Conservation (phyloP, 1,140 invertebrate species). For the Cherax destructor region DNA sequence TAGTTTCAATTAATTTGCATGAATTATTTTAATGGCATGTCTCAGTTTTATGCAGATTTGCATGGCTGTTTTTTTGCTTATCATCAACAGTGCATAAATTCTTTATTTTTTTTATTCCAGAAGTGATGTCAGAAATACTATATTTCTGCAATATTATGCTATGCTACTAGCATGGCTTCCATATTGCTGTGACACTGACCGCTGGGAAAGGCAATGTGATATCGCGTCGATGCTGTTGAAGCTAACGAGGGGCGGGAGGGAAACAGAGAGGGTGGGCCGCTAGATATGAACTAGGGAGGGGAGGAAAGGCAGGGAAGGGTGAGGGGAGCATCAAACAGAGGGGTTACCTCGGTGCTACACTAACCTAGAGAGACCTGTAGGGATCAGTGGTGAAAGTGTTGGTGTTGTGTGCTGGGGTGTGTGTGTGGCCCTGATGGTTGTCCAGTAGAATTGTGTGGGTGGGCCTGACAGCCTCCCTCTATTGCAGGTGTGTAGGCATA, state of each 20-base stretch:
- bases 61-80: slow-evolving; percentile 50
- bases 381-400: slow-evolving; percentile 61
- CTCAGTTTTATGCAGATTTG: slow-evolving; percentile 2
- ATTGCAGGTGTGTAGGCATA: slow-evolving; percentile 67
- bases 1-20: slow-evolving; percentile 35
- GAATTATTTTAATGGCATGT: slow-evolving; percentile 37
- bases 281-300: slow-evolving; percentile 68
- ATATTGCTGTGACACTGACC: slow-evolving; percentile 68
- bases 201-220: slow-evolving; percentile 69
- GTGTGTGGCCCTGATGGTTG: slow-evolving; percentile 51
- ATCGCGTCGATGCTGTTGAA: slow-evolving; percentile 69
- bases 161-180: slow-evolving; percentile 67
- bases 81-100: slow-evolving; percentile 60
- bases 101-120: slow-evolving; percentile 63
- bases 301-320: slow-evolving; percentile 34
- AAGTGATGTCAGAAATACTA: slow-evolving; percentile 41
- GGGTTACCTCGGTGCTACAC: slow-evolving; percentile 62
- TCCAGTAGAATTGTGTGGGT: slow-evolving; percentile 56
- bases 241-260: slow-evolving; percentile 67
- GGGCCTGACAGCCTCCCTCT: slow-evolving; percentile 69
- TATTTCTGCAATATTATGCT: slow-evolving; percentile 59
- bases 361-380: slow-evolving; percentile 66
- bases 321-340: slow-evolving; percentile 63
- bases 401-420: slow-evolving; percentile 55
- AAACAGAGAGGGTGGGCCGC: slow-evolving; percentile 61